A percentile compares a stretch with the other conserved stretches of the same genome.
phyloP scores from a whole-genome alignment of 2,888 invertebrate genomes.

The Cyaniris semiargus region DNA sequence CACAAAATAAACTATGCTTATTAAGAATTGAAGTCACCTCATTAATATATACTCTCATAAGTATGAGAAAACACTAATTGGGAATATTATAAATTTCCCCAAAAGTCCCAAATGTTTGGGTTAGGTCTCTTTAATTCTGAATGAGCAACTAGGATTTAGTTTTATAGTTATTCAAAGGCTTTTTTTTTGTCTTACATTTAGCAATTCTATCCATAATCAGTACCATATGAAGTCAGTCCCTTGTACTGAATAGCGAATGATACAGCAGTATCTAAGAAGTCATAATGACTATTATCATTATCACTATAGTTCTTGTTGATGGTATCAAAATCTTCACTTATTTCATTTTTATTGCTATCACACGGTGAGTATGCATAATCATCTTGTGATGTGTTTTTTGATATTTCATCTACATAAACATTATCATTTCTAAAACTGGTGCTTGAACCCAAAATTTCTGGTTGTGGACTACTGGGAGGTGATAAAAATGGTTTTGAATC shows the following conservation, averaged over 20 bases:
- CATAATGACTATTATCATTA: conserved; percentile 62
- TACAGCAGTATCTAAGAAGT: conserved; percentile 87
- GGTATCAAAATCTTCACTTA: conserved; percentile 18
- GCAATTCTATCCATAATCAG: conserved; percentile 65
- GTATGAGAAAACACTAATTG: background rate
- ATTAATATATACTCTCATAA: background rate
- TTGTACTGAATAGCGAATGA: conserved; percentile 87
- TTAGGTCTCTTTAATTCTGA: background rate
- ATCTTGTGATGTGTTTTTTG: conserved; percentile 39
- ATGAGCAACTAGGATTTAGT: background rate
- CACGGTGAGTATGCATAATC: conserved; percentile 52
- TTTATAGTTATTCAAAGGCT: background rate
- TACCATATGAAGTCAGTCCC: conserved; percentile 81
- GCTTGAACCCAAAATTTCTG: conserved; percentile 48
- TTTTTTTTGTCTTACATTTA: background rate
- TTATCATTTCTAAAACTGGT: conserved; percentile 38
- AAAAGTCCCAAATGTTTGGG: background rate
- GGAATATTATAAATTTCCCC: background rate
- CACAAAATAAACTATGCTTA: background rate
- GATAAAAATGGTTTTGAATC: conserved; percentile 44
- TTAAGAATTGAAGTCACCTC: background rate
- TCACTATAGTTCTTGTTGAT: conserved; percentile 42
- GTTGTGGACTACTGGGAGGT: conserved; percentile 52
- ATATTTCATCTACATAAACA: background rate
- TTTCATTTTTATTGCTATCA: conserved; percentile 48